Conservation (phyloP, 2,797 vertebrate species). For the Propithecus deckenii region DNA sequence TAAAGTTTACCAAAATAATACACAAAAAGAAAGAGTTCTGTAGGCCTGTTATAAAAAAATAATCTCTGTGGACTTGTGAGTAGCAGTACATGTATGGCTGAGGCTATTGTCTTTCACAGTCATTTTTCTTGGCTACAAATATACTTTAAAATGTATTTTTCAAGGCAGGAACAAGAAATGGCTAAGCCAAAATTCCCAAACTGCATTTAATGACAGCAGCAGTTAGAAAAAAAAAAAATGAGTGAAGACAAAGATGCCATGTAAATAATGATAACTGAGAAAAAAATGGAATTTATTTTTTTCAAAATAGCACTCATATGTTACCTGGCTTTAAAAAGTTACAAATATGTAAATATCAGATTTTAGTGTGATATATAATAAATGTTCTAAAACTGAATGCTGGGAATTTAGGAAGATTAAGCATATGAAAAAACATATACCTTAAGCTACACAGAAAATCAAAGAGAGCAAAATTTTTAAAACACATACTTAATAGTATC, state of each 20-base stretch:
- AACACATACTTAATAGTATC: background rate
- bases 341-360: background rate
- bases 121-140: background rate
- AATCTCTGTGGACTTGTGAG: background rate
- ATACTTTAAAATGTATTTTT: constrained; percentile 34
- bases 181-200: background rate
- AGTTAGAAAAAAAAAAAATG: background rate
- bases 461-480: background rate
- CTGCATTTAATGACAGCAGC: background rate
- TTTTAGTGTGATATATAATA: background rate
- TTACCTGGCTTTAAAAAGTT: background rate
- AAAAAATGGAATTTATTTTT: background rate
- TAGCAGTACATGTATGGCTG: background rate
- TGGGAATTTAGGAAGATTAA: background rate
- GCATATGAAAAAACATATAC: background rate
- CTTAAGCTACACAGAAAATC: background rate
- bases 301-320: background rate
- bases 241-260: background rate
- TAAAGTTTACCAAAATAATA: constrained; percentile 20
- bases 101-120: background rate
- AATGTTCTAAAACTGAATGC: background rate
- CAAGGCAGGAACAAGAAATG: background rate
- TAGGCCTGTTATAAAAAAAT: background rate
- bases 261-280: background rate
- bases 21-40: background rate